phyloP scores from a whole-genome alignment of 2,797 vertebrate species.

The Atherinosoma microstoma region DNA sequence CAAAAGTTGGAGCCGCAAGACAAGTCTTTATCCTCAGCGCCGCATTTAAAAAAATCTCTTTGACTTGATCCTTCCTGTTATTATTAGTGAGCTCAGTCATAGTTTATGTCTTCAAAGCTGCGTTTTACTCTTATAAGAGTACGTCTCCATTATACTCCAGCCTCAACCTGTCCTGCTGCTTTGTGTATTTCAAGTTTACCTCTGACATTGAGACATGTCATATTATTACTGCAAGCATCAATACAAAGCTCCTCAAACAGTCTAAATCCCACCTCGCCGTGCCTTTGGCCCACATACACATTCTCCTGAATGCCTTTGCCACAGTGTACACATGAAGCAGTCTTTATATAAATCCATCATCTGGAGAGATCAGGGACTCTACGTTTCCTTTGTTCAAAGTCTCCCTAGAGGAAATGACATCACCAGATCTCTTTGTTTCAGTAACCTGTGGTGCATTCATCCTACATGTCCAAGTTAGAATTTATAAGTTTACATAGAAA shows the following conservation, averaged over 20 bases:
- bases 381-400: conserved; percentile 61
- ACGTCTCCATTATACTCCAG: not conserved
- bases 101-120: not conserved
- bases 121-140: not conserved
- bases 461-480: conserved; percentile 43
- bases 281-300: conserved; percentile 29
- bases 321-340: conserved; percentile 24
- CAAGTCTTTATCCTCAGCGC: not conserved
- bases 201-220: conserved; percentile 25
- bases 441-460: conserved; percentile 28
- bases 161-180: not conserved
- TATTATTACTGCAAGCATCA: conserved; percentile 9
- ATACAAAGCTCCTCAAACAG: conserved; percentile 52
- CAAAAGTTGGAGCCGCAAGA: not conserved
- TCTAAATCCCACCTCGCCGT: conserved; percentile 27
- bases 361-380: conserved; percentile 22
- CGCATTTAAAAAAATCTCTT: not conserved
- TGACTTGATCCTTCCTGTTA: not conserved
- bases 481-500: conserved; percentile 63
- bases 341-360: conserved; percentile 64
- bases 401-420: conserved; percentile 71
- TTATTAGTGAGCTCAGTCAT: not conserved
- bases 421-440: conserved; percentile 58
- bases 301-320: conserved; percentile 20
- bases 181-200: conserved; percentile 20